These are phyloP conservation scores for Pteropus rufus DNA, from an alignment of 2,797 vertebrate genomes.

Conservation along the genomic window DNA sequence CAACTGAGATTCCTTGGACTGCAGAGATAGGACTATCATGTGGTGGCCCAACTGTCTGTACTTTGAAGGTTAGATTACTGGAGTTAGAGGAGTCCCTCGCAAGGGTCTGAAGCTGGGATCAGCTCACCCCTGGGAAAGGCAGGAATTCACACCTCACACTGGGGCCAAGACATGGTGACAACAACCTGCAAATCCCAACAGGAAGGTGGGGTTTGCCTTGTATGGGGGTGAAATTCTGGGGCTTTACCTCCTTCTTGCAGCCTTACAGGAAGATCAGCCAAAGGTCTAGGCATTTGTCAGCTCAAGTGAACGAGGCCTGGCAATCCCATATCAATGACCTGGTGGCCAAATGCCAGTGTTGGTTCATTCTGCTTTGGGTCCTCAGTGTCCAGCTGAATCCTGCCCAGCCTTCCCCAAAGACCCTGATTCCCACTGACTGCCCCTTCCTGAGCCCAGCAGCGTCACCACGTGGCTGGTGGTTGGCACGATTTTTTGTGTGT, in stretches of 20 bases:
- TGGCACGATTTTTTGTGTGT: neutral
- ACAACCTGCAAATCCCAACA: neutral
- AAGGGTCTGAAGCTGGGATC: neutral
- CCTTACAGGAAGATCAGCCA: neutral
- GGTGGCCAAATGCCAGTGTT: neutral
- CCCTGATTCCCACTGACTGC: neutral
- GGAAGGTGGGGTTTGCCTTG: neutral
- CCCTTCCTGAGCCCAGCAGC: neutral
- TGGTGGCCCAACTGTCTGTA: neutral
- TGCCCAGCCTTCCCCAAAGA: neutral
- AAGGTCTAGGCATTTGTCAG: neutral
- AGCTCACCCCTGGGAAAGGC: neutral
- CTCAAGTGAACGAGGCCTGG: neutral
- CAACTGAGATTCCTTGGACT: neutral
- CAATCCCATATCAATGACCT: neutral
- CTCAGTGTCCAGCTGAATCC: neutral
- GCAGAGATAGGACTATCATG: neutral
- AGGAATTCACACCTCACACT: neutral
- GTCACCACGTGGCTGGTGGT: neutral
- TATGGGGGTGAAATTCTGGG: neutral
- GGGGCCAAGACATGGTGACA: neutral
- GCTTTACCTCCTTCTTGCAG: neutral
- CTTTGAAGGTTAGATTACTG: neutral
- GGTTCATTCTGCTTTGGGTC: neutral
- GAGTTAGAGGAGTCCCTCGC: neutral